These are phyloP conservation scores for Gerris buenoi DNA, from an alignment of 1,140 invertebrate genomes.

Conservation along the genomic window DNA sequence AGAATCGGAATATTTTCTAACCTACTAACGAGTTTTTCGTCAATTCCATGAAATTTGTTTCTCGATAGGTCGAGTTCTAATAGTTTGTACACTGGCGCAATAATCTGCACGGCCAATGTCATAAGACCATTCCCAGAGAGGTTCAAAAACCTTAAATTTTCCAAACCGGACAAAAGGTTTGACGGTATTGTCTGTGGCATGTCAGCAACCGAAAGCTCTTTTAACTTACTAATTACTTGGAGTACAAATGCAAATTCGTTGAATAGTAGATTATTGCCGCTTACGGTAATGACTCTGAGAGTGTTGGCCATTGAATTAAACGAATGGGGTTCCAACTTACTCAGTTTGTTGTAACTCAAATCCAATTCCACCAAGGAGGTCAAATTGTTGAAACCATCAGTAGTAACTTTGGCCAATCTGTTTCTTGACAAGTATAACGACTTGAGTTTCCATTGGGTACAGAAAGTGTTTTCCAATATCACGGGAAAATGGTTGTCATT, in stretches of 20 bases:
- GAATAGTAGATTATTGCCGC: slow-evolving; percentile 41
- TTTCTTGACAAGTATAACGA: slow-evolving; percentile 48
- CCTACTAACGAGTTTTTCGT: slow-evolving; percentile 36
- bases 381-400: slow-evolving; percentile 50
- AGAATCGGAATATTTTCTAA: slow-evolving; percentile 35
- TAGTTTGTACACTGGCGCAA: slow-evolving; percentile 39
- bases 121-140: slow-evolving; percentile 41
- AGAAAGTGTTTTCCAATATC: slow-evolving; percentile 54
- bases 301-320: slow-evolving; percentile 43
- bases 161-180: slow-evolving; percentile 36
- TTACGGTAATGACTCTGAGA: slow-evolving; percentile 43
- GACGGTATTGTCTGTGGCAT: slow-evolving; percentile 32
- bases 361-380: slow-evolving; percentile 47
- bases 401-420: slow-evolving; percentile 50
- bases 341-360: slow-evolving; percentile 55
- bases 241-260: slow-evolving; percentile 34
- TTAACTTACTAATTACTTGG: slow-evolving; percentile 38
- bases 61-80: slow-evolving; percentile 42
- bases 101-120: slow-evolving; percentile 36
- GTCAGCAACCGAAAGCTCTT: slow-evolving; percentile 39
- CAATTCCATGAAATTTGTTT: slow-evolving; percentile 42
- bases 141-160: slow-evolving; percentile 36
- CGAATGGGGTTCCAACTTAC: slow-evolving; percentile 41
- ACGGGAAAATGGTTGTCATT: slow-evolving; percentile 64
- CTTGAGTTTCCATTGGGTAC: slow-evolving; percentile 30